These are phyloP conservation scores for Eristalinus sepulchralis DNA, from an alignment of 2,888 invertebrate genomes.

Conservation along the genomic window DNA sequence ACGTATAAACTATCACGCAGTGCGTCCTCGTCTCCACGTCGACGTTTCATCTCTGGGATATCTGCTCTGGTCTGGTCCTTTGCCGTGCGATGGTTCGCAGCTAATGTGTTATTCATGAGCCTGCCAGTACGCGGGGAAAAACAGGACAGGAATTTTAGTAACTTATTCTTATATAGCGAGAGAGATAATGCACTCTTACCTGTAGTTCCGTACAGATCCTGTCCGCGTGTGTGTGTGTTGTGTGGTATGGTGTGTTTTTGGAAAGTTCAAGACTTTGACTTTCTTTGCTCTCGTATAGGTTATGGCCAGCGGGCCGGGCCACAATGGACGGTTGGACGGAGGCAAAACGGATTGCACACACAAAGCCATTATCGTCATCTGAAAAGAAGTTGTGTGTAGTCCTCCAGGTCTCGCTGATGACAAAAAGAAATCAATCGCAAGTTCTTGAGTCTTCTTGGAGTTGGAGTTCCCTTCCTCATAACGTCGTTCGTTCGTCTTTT, in stretches of 20 bases:
- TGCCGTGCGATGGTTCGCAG: slow-evolving; percentile 23
- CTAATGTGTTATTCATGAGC: slow-evolving; percentile 71
- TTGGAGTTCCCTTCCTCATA: slow-evolving; percentile 69
- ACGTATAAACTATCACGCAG: slow-evolving; percentile 69
- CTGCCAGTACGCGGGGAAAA: slow-evolving; percentile 57
- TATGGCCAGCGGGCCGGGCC: too few relatives aligned
- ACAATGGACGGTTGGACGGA: not conserved
- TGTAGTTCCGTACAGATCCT: slow-evolving; percentile 53
- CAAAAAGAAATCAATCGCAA: slow-evolving; percentile 63
- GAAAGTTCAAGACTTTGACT: slow-evolving; percentile 63
- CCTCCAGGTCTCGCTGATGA: slow-evolving; percentile 46
- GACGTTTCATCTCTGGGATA: slow-evolving; percentile 24
- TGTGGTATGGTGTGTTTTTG: slow-evolving; percentile 62
- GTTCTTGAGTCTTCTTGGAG: not conserved
- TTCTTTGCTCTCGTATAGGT: slow-evolving; percentile 42
- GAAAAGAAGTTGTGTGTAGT: slow-evolving; percentile 12
- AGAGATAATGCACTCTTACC: slow-evolving; percentile 69
- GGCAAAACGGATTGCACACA: slow-evolving; percentile 1
- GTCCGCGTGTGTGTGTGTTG: not conserved
- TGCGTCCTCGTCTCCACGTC: slow-evolving; percentile 45
- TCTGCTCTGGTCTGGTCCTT: slow-evolving; percentile 38
- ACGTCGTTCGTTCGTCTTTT: slow-evolving; percentile 41
- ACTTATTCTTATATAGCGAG: slow-evolving; percentile 70
- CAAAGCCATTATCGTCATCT: slow-evolving; percentile 68
- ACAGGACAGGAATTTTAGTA: slow-evolving; percentile 71